Conservation (phyloP, 2,888 invertebrate genomes). For the Drosophila rellima region DNA sequence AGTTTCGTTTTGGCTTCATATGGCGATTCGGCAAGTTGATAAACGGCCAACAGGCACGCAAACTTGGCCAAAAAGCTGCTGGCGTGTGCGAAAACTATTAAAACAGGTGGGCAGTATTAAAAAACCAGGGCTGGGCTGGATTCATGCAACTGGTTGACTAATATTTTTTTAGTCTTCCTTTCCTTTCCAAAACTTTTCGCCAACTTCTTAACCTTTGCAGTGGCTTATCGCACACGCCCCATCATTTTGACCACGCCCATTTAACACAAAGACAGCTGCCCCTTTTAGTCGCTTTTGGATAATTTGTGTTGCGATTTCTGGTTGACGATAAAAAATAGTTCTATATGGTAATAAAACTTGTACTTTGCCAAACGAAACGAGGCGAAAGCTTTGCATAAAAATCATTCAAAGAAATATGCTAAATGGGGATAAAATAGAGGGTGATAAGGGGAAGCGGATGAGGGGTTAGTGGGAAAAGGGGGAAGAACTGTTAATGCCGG, state of each 20-base stretch:
- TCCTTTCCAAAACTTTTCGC: neutral
- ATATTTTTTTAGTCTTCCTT: slow-evolving; percentile 35
- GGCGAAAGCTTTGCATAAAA: slow-evolving; percentile 54
- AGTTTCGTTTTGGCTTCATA: slow-evolving; percentile 47
- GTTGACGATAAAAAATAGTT: slow-evolving; percentile 73
- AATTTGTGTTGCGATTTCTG: slow-evolving; percentile 62
- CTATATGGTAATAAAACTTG: slow-evolving; percentile 75
- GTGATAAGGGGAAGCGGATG: neutral
- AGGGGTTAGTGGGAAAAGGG: no score
- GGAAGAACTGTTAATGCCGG: slow-evolving; percentile 13
- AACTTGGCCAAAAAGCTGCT: slow-evolving; percentile 69
- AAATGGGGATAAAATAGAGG: slow-evolving; percentile 15
- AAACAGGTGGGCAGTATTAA: slow-evolving; percentile 71
- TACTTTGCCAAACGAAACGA: slow-evolving; percentile 25
- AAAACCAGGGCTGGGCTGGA: slow-evolving; percentile 8
- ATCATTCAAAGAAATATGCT: slow-evolving; percentile 38
- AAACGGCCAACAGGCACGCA: slow-evolving; percentile 63
- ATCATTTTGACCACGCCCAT: slow-evolving; percentile 12
- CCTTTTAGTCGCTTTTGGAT: slow-evolving; percentile 23
- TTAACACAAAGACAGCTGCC: slow-evolving; percentile 2
- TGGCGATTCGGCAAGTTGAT: slow-evolving; percentile 61
- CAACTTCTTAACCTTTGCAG: neutral
- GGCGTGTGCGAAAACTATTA: slow-evolving; percentile 69
- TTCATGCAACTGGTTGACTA: slow-evolving; percentile 75
- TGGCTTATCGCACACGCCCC: slow-evolving; percentile 40